Conservation (phyloP, 2,113 vertebrate genomes). For the Pelecanus crispus region DNA sequence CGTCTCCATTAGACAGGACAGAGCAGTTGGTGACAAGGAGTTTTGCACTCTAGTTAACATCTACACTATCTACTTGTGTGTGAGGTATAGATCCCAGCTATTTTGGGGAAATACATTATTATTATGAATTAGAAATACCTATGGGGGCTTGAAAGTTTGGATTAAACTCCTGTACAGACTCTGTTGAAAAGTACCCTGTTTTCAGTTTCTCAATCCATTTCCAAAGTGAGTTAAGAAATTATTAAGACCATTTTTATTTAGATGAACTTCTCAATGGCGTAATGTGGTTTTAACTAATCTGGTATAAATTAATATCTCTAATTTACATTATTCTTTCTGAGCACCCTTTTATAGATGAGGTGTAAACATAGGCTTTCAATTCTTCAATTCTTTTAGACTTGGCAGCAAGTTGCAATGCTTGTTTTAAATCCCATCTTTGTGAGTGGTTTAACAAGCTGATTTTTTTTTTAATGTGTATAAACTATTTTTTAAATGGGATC, state of each 20-base stretch:
- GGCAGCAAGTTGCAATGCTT: neutral
- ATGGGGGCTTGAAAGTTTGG: neutral
- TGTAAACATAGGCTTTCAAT: neutral
- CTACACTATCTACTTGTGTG: neutral
- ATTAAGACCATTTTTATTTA: neutral
- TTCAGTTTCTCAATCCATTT: neutral
- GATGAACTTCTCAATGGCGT: neutral
- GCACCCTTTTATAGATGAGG: neutral
- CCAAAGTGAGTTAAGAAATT: neutral
- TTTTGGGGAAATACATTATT: neutral
- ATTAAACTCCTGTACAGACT: neutral
- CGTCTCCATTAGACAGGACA: neutral
- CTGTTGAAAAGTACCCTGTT: neutral
- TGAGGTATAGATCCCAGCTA: rapidly evolving
- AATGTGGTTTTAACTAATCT: neutral
- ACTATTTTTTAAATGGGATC: neutral
- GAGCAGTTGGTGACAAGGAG: neutral
- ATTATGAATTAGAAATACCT: neutral
- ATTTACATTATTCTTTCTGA: neutral
- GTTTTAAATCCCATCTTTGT: neutral
- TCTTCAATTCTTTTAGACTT: neutral
- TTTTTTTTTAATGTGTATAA: neutral
- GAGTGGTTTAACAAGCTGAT: neutral
- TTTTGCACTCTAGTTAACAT: neutral
- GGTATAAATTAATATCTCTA: neutral